These are phyloP conservation scores for Aleadryas rufinucha DNA, from an alignment of 2,113 vertebrate species.

Conservation along the genomic window DNA sequence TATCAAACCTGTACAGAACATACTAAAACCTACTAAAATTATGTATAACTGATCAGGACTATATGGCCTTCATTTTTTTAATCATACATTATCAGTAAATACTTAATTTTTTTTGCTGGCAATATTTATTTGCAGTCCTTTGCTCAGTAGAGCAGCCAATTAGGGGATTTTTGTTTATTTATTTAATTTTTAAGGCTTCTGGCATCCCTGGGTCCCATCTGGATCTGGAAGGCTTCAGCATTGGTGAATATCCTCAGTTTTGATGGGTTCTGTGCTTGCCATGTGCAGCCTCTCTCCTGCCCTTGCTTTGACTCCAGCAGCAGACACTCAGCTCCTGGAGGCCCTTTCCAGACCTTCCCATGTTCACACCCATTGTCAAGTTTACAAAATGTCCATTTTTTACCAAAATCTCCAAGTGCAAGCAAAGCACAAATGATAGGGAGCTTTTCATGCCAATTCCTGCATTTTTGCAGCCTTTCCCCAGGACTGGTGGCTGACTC, in stretches of 20 bases:
- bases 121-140: background rate
- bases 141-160: background rate
- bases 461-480: background rate
- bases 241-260: background rate
- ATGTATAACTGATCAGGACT: rapidly evolving
- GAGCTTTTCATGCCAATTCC: background rate
- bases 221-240: background rate
- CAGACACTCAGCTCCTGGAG: background rate
- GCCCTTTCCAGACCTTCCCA: rapidly evolving
- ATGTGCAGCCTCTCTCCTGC: background rate
- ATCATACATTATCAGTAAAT: rapidly evolving
- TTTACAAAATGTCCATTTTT: background rate
- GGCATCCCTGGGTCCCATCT: background rate
- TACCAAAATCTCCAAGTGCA: background rate
- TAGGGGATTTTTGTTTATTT: background rate
- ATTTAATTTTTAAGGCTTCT: background rate
- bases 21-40: background rate
- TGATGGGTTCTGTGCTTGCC: rapidly evolving
- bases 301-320: background rate
- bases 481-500: background rate
- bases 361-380: rapidly evolving
- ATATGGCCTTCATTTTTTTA: background rate
- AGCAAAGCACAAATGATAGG: background rate
- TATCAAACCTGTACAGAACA: background rate
- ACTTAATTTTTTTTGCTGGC: background rate